Base-by-base conservation (phyloP, 2,888 invertebrate species). In the Harmothoe impar region DNA sequence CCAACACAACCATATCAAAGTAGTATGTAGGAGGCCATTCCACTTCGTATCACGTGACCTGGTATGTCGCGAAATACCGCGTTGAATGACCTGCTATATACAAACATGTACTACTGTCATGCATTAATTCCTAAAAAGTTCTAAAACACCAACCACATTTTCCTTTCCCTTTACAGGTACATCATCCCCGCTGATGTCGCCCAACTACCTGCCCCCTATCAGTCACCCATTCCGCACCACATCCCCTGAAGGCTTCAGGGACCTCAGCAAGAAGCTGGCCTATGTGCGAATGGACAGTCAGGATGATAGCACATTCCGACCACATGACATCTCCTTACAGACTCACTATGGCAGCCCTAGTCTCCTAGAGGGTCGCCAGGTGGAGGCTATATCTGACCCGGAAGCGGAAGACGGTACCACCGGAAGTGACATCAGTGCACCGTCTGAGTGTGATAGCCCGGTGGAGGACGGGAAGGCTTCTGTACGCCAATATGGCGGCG, bases 381-480 rank as follows among this genome's bases (percentile, higher is more conserved):
- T 43, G 81, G 81, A 81, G 81, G 17, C 43, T 20, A 81, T 43
- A 1, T 81, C 81, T 12, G 81, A 81, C 43, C 35, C 33, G 23
- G 81, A 81, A 43, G 29, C 15, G 29, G 72, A 72, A 29, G 35
- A 33, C 15, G 81, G 25, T 7, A 29, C n/a, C 3, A 77, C 77
- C 31, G 77, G 77, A 25, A 81, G 81, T 43, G 81, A 81, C 43
- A 5, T 81, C 0, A 43, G 81, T 35, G 33, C 43, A 17, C 0
- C n/a, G 81, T 43, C 81, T 17, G 81, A 81, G 23, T 31, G 81
- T n/a, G 81, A 81, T 17, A 81, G 81, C 43, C 81, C 81, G 43
- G 35, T 15, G 17, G 81, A 81, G 20, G 81, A 81, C 7, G 35
- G 81, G 23, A 35, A 43, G 17, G 20, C 17, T 17, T n/a, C 33